Evolutionary conservation across 2,888 invertebrate species (phyloP), one percentile per base, ranked within the genome.

Genomic region (Physocephala rufipes): DNA sequence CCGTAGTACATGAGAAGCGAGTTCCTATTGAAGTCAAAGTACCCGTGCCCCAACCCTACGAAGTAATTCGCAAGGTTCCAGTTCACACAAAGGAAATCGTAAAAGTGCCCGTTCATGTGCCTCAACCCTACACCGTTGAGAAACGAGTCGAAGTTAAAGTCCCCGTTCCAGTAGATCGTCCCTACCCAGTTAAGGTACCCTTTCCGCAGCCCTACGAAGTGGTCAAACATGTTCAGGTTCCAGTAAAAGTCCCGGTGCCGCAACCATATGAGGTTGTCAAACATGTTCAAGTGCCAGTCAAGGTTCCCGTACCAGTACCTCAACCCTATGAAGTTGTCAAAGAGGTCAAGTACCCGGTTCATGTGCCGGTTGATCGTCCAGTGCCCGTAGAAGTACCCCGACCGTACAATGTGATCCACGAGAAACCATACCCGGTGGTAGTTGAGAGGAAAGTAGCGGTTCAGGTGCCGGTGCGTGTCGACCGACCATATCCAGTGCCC

Each of bases 1-100:
- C 92, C 24, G 91, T 92, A 74, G 90, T 90, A 74, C 90, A 90
- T 78, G 89, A 89, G 76, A 88, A 87, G 77, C 88, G 84, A 58
- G 89, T 90, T 53, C 91, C 91, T 67, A 87, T 87, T 65, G 90
- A 90, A 75, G 89, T 90, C 30, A 89, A 89, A 81, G 91, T 92
- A 53, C 89, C 87, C 55, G 91, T 91, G 43, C 91, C 92, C 70
- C 89, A 90, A 78, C 91, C 91, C 78, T 91, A 91, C 85, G 91
- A 91, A 82, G 92, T 94, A 75, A 89, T 90, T 84, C 89, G 88
- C 83, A 89, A 89, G 86, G 89, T 90, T 77, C 92, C 92, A 59
- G 89, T 90, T 76, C 90, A 92, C 79, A 90, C 91, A 53, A 90
- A 90, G 83, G 90, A 91, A 55, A 89, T 88, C 79, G 91, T 91